phyloP scores from a whole-genome alignment of 1,140 invertebrate genomes.

The Drosophila navojoa region DNA sequence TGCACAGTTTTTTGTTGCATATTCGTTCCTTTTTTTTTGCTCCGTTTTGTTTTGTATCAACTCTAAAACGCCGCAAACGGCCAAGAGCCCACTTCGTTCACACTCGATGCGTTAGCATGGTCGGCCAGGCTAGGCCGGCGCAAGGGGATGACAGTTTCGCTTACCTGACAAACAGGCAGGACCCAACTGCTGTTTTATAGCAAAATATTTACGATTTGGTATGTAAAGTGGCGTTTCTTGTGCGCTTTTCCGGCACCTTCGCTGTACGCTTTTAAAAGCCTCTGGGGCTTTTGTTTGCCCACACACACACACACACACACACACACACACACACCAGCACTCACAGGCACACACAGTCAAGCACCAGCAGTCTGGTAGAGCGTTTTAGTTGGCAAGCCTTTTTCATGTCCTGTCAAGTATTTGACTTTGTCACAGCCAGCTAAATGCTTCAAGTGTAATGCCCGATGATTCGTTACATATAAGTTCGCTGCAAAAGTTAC shows the following conservation, averaged over 20 bases:
- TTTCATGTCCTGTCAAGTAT: conserved; percentile 67
- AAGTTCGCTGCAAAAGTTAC: background rate
- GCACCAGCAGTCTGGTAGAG: conserved; percentile 3
- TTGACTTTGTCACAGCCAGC: conserved; percentile 37
- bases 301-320: conserved; percentile 6
- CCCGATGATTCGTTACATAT: conserved; percentile 33
- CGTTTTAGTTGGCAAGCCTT: conserved; percentile 57
- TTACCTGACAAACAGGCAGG: conserved; percentile 29
- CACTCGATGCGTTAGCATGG: conserved; percentile 71
- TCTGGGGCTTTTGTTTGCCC: conserved; percentile 59
- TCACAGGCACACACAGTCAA: conserved; percentile 2
- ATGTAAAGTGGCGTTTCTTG: conserved; percentile 80
- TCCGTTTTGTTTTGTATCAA: conserved; percentile 30
- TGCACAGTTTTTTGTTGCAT: conserved; percentile 44
- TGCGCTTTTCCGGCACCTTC: conserved; percentile 73
- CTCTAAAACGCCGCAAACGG: conserved; percentile 74
- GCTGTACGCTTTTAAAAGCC: conserved; percentile 65
- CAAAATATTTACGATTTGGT: conserved; percentile 81
- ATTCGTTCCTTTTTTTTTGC: conserved; percentile 2
- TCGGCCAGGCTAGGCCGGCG: background rate
- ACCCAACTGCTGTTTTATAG: conserved; percentile 63
- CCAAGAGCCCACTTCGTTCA: conserved; percentile 79
- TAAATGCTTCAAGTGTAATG: conserved; percentile 26
- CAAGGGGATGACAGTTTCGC: conserved; percentile 14
- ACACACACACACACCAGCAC: conserved; percentile 4